Base-by-base conservation (phyloP, 92 coral and sea anemone species). In the Virgularia gustaviana region DNA sequence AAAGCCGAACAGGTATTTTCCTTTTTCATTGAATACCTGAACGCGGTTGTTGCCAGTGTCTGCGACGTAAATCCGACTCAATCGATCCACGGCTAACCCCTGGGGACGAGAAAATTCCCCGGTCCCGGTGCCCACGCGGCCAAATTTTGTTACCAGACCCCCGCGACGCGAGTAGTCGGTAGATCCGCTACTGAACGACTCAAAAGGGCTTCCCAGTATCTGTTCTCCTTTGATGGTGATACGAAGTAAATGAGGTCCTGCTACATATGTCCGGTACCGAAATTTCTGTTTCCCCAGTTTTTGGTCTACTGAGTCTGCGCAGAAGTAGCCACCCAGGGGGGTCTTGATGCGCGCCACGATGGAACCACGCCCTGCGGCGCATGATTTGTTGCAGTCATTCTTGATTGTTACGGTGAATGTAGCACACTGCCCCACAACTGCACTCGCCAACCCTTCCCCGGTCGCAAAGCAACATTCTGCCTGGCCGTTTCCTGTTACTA, bases 161-260 rank as follows among this genome's bases (percentile, higher is more conserved):
- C 75, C 75, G 4, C 75, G 41, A 20, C 75, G 61, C 22, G 75
- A 68, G 61, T 68, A 68, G 25, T 68, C 75, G 32, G 75, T 68
- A 2, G 75, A 68, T 30, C 75, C 75, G 24, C 61, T 68, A 32
- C 45, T 49, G 38, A 49, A 33, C 75, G 61, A 29, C 31, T 68
- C 75, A 33, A 68, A 68, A 2, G 75, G 75, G 51, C 75, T 68
- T 1, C 75, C 75, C 19, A 68, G 61, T n/a, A 68, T 68, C 31
- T 68, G 60, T 9, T 68, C 75, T 43, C 75, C 61, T 30, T 55
- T 49, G n/a, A 68, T 16, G 37, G 75, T 68, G 45, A 68, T 68
- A 12, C 75, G 41, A 12, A 68, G 19, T 33, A 68, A 8, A 32
- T 68, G 75, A 53, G 60, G 75, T 15, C 75, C 75, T 1, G 75